These are phyloP conservation scores for Chionodraco myersi DNA, from an alignment of 2,113 vertebrate genomes.

Conservation along the genomic window DNA sequence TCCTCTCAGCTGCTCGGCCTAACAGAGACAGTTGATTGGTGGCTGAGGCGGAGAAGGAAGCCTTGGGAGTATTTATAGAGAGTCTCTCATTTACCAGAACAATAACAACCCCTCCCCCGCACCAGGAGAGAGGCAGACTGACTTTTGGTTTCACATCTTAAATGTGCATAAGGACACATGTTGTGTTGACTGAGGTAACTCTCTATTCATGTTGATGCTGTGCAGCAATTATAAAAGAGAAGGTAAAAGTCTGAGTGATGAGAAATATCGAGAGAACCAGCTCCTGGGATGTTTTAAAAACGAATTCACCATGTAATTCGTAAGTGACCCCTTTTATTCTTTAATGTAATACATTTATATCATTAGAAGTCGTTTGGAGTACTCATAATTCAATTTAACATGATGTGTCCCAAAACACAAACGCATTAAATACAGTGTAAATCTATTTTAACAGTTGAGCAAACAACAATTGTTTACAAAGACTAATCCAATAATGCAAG, in stretches of 20 bases:
- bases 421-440: background rate
- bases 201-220: background rate
- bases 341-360: background rate
- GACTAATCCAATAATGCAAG: constrained; percentile 1
- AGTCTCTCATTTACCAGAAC: constrained; percentile 84
- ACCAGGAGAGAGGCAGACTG: constrained; percentile 59
- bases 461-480: background rate
- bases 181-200: constrained; percentile 9
- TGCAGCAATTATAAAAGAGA: background rate
- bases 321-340: too few relatives aligned
- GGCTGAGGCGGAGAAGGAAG: constrained; percentile 78
- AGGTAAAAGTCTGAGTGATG: background rate
- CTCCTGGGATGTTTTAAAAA: background rate
- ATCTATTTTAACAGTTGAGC: background rate
- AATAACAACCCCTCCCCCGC: constrained; percentile 82
- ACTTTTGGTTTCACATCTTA: constrained; percentile 77
- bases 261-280: background rate
- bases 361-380: background rate
- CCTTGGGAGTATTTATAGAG: constrained; percentile 84
- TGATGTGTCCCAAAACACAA: background rate
- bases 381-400: background rate
- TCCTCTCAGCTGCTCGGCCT: constrained; percentile 71
- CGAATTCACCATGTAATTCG: too few relatives aligned
- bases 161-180: constrained; percentile 48
- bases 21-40: constrained; percentile 78